These are phyloP conservation scores for Hippasteria phrygiana DNA, from an alignment of 53 echinoderm and acorn worm species.

Conservation along the genomic window DNA sequence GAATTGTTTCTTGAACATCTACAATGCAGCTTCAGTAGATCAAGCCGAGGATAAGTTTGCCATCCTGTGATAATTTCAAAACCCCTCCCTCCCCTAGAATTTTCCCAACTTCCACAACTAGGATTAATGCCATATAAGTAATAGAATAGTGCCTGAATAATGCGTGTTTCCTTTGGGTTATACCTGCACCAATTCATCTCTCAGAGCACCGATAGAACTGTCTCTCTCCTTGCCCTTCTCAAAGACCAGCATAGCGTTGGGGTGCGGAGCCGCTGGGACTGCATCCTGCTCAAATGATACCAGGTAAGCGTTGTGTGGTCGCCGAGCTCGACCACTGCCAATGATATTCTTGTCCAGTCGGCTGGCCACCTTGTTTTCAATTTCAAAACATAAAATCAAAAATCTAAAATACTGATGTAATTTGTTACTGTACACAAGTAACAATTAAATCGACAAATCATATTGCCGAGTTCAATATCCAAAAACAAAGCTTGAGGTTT, in stretches of 20 bases:
- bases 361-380: background rate
- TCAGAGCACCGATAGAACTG: background rate
- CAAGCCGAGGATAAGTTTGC: no score
- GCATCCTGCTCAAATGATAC: slow-evolving; percentile 59
- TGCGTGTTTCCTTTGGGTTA: no score
- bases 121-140: no score
- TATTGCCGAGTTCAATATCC: no score
- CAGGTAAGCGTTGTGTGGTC: slow-evolving; percentile 72
- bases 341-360: slow-evolving; percentile 71
- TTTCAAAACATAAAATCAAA: background rate
- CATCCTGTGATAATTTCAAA: no score
- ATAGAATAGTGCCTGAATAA: no score
- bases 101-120: no score
- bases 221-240: slow-evolving; percentile 59
- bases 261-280: slow-evolving; percentile 64
- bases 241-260: slow-evolving; percentile 39
- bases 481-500: no score
- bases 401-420: background rate
- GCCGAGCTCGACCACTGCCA: slow-evolving; percentile 71
- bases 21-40: no score
- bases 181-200: slow-evolving; percentile 44
- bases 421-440: background rate
- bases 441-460: background rate
- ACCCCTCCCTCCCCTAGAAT: no score
- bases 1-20: no score